Conservation (phyloP, 1,140 invertebrate genomes). For the Papilio dardanus region DNA sequence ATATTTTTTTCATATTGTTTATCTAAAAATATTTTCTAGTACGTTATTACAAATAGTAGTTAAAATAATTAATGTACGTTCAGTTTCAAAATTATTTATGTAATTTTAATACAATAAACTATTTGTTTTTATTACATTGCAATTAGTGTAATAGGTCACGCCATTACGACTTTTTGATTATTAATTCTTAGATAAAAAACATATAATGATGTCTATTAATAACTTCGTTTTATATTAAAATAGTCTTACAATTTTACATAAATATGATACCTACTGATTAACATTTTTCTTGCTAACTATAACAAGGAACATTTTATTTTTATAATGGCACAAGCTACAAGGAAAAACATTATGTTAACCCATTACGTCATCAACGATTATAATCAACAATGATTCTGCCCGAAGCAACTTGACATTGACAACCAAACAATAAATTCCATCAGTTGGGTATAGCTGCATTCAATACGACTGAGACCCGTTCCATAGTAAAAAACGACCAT, state of each 20-base stretch:
- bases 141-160: too few species aligned
- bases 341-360: neutral
- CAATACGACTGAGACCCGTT: slow-evolving; percentile 7
- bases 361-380: neutral
- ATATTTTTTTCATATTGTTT: neutral
- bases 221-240: neutral
- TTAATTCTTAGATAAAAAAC: neutral
- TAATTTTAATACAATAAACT: too few species aligned
- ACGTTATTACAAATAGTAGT: neutral
- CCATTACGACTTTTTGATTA: too few species aligned
- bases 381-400: neutral
- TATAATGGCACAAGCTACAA: neutral
- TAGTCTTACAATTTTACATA: neutral
- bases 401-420: slow-evolving; percentile 6
- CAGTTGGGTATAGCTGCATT: neutral
- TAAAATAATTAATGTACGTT: too few species aligned
- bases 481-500: neutral
- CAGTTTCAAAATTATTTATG: too few species aligned
- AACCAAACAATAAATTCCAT: neutral
- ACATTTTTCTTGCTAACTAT: neutral
- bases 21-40: neutral
- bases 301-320: neutral
- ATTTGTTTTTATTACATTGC: neutral
- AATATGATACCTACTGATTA: neutral
- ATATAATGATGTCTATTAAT: neutral